A percentile compares a stretch with the other conserved stretches of the same genome.
Conservation (phyloP, 2,113 vertebrate species). For the Nothocercus nigrocapillus region DNA sequence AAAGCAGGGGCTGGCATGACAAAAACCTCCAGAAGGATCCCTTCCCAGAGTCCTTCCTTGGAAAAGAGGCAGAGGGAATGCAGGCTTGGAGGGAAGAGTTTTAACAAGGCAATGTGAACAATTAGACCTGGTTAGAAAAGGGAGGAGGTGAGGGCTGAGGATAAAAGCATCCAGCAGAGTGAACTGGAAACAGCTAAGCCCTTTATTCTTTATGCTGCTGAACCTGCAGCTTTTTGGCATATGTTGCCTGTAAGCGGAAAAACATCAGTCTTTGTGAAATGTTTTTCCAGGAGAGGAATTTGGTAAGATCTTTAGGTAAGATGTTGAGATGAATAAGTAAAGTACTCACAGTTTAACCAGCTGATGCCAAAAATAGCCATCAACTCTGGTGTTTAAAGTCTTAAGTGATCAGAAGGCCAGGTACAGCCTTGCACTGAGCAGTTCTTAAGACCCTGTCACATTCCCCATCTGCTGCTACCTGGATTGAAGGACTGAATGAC, state of each 20-base stretch:
- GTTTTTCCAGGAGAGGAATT: background rate
- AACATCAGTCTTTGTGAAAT: background rate
- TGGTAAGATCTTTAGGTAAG: background rate
- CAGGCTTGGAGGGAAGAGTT: conserved; percentile 32
- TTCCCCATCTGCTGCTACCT: conserved; percentile 47
- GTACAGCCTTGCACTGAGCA: background rate
- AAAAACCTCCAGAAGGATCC: conserved; percentile 52
- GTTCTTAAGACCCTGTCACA: background rate
- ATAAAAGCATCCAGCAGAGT: background rate
- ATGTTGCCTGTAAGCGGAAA: conserved; percentile 37
- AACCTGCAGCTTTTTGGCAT: background rate
- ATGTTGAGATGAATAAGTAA: background rate
- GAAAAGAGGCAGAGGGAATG: conserved; percentile 22
- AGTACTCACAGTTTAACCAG: background rate
- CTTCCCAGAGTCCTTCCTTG: background rate
- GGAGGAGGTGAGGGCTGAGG: conserved; percentile 43
- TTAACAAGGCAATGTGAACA: conserved; percentile 58
- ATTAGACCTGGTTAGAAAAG: conserved; percentile 54
- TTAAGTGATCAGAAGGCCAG: background rate
- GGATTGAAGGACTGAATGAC: background rate
- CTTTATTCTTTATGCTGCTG: background rate
- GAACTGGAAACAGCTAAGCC: background rate
- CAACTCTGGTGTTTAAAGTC: background rate
- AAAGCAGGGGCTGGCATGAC: conserved; percentile 48
- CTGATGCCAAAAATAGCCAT: conserved; percentile 28